A percentile compares a stretch with the other conserved stretches of the same genome.
Conservation (phyloP, 1,140 invertebrate species). For the Brachystomella parvula region DNA sequence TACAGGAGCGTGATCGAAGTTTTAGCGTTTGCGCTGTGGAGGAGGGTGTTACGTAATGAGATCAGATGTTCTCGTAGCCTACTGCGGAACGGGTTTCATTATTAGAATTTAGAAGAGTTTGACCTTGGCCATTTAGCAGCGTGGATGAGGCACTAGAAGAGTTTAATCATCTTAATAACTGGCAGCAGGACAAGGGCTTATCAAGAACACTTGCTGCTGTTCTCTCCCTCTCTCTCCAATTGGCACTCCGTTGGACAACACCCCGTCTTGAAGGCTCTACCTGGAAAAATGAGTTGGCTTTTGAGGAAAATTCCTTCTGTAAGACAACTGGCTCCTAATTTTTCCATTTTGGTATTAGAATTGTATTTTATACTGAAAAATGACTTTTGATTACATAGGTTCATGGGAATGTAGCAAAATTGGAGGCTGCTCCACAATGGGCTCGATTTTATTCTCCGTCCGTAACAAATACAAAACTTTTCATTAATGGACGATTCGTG, state of each 20-base stretch:
- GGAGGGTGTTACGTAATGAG: no score
- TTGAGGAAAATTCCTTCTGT: background rate
- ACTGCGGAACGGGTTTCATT: no score
- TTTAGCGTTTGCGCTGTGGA: no score
- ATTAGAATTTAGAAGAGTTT: no score
- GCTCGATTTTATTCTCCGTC: constrained; percentile 24
- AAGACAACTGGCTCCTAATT: no score
- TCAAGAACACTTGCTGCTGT: no score
- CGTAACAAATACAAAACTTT: constrained; percentile 72
- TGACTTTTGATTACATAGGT: background rate
- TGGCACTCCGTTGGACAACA: background rate
- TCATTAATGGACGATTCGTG: constrained; percentile 89
- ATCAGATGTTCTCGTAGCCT: no score
- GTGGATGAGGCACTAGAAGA: no score
- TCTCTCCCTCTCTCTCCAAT: background rate
- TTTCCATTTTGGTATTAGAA: background rate
- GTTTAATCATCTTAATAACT: no score
- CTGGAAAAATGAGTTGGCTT: background rate
- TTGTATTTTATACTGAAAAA: background rate
- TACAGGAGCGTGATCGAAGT: no score
- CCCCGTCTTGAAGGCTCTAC: background rate
- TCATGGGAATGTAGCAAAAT: background rate
- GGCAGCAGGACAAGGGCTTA: no score
- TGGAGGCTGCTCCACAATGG: background rate
- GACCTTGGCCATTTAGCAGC: background rate